Conservation (phyloP, 2,797 vertebrate species). For the Nyctibius grandis region DNA sequence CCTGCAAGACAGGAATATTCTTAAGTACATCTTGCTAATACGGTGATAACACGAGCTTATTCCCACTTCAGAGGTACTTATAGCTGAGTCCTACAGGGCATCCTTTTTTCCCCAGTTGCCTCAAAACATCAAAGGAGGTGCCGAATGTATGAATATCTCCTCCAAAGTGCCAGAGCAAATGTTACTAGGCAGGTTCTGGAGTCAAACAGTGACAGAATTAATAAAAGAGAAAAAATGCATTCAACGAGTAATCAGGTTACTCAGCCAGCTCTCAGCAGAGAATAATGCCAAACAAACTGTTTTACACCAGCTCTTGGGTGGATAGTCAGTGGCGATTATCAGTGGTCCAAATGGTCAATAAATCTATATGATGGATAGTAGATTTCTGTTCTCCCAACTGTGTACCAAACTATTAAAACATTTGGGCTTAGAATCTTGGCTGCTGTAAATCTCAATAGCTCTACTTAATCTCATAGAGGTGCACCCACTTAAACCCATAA, state of each 20-base stretch:
- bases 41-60: fast-evolving
- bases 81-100: background rate
- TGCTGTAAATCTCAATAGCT: background rate
- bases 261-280: background rate
- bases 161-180: background rate
- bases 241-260: background rate
- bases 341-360: background rate
- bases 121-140: background rate
- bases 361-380: background rate
- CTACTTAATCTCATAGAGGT: background rate
- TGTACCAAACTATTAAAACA: background rate
- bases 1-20: background rate
- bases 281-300: background rate
- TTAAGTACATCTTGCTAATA: background rate
- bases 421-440: background rate
- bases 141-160: background rate
- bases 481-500: background rate
- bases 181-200: background rate
- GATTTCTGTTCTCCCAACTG: background rate
- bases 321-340: background rate
- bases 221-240: background rate
- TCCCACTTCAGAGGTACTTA: background rate
- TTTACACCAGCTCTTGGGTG: background rate
- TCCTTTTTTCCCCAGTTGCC: background rate
- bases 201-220: background rate